phyloP scores from a whole-genome alignment of 2,797 vertebrate species.

The Argyrosomus regius region DNA sequence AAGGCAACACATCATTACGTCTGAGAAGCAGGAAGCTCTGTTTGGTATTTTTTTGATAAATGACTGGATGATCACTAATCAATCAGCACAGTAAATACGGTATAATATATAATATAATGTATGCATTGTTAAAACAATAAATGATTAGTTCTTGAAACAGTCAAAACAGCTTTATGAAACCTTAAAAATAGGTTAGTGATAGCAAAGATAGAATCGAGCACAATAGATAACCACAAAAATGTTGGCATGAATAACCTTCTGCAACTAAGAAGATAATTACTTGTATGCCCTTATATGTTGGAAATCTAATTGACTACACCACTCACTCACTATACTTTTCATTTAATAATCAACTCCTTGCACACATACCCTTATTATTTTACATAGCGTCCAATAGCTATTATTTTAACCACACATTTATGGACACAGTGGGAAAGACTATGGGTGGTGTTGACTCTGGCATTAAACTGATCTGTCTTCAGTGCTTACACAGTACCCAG shows the following conservation, averaged over 20 bases:
- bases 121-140: no score
- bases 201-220: not conserved
- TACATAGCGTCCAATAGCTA: not conserved
- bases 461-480: conserved; percentile 43
- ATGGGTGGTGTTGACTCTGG: conserved; percentile 6
- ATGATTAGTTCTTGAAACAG: not conserved
- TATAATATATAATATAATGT: not conserved
- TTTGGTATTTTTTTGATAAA: not conserved
- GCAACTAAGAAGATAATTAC: not conserved
- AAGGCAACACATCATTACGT: not conserved
- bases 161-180: not conserved
- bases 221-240: not conserved
- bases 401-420: conserved; percentile 33
- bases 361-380: conserved; percentile 3
- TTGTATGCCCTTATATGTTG: not conserved
- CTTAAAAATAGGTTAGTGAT: not conserved
- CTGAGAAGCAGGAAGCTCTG: not conserved
- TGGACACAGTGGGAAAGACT: conserved; percentile 28
- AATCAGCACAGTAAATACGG: not conserved
- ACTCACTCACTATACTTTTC: not conserved
- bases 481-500: conserved; percentile 36
- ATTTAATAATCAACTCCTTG: conserved; percentile 13
- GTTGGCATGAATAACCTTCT: not conserved
- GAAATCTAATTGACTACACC: conserved; percentile 1
- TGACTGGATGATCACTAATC: not conserved